Conservation (phyloP, 2,113 vertebrate genomes). For the Rhinoptilus africanus region DNA sequence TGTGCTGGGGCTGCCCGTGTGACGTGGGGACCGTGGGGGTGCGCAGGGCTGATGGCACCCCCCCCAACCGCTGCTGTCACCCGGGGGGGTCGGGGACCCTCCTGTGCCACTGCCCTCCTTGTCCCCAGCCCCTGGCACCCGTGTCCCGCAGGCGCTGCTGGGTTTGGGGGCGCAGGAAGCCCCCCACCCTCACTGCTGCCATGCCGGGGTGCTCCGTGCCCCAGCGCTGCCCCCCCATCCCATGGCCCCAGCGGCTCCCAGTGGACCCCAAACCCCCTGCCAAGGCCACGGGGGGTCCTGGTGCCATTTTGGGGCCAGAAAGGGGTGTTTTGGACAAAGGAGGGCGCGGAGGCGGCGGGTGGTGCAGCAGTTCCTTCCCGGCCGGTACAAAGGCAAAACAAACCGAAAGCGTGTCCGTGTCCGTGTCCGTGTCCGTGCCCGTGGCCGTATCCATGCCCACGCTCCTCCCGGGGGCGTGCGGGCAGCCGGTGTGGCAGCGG, state of each 20-base stretch:
- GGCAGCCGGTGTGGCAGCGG: background rate
- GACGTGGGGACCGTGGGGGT: rapidly evolving
- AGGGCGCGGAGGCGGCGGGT: constrained; percentile 6
- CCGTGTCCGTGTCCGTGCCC: background rate
- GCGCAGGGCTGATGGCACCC: background rate
- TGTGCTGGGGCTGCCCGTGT: background rate
- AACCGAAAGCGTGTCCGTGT: constrained; percentile 35
- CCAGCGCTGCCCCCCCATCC: background rate
- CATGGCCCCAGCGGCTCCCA: rapidly evolving
- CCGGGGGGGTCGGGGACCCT: background rate
- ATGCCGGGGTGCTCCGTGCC: rapidly evolving
- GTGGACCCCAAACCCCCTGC: background rate
- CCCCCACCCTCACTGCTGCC: background rate
- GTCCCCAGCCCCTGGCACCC: background rate
- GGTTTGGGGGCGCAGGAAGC: background rate
- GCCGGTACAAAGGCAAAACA: constrained; percentile 59
- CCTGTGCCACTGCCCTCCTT: background rate
- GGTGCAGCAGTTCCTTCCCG: constrained; percentile 68
- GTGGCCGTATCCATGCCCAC: background rate
- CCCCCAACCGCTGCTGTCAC: background rate
- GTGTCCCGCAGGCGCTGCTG: rapidly evolving
- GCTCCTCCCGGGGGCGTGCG: background rate
- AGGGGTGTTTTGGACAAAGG: background rate
- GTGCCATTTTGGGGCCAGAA: background rate
- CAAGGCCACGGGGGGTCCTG: background rate